These are phyloP conservation scores for Vidua macroura DNA, from an alignment of 2,113 vertebrate genomes.

Conservation along the genomic window DNA sequence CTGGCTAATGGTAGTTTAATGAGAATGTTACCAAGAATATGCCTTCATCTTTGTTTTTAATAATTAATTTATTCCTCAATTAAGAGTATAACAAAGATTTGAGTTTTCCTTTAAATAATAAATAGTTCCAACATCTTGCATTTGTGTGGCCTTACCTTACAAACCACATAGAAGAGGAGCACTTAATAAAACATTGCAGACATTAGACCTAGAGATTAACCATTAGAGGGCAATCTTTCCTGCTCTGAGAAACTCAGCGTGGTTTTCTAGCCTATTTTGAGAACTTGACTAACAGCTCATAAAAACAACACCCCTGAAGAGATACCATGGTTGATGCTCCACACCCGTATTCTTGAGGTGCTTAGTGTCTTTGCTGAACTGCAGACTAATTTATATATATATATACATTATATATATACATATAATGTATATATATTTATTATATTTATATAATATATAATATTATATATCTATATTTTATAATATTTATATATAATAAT, in stretches of 20 bases:
- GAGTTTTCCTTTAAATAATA: not conserved
- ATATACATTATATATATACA: too few species aligned
- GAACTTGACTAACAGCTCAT: not conserved
- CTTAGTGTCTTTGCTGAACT: not conserved
- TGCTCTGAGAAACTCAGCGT: not conserved
- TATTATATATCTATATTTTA: too few species aligned
- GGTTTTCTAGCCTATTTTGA: not conserved
- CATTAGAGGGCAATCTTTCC: slow-evolving; percentile 26
- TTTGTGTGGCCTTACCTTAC: not conserved
- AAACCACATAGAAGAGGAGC: not conserved
- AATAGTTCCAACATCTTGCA: not conserved
- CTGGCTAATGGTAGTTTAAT: not conserved
- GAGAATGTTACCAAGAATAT: not conserved
- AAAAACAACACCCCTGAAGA: not conserved
- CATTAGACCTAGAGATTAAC: not conserved
- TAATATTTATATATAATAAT: too few species aligned
- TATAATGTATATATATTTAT: too few species aligned
- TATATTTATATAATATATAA: too few species aligned
- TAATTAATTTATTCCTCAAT: not conserved
- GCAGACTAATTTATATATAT: not conserved
- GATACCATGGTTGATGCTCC: not conserved
- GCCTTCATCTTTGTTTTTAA: not conserved
- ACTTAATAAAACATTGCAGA: not conserved
- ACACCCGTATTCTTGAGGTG: not conserved
- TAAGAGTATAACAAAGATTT: not conserved